Conservation (phyloP, 2,113 vertebrate genomes). For the Scomber japonicus region DNA sequence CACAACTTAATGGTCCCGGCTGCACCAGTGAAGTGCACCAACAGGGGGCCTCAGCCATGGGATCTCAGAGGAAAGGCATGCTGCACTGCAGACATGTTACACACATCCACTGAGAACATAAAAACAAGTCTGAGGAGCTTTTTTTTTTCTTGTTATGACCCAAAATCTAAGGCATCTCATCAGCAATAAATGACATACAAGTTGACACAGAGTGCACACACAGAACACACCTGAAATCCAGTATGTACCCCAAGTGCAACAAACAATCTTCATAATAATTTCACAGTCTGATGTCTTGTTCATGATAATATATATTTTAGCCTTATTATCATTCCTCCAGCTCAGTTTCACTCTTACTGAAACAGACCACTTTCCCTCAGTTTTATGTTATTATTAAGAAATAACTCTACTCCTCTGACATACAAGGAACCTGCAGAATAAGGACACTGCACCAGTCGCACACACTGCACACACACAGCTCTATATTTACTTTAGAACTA, state of each 20-base stretch:
- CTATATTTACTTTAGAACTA: slow-evolving; percentile 36
- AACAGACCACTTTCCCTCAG: slow-evolving; percentile 28
- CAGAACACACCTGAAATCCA: not conserved
- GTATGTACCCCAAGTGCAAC: not conserved
- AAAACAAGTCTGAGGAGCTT: slow-evolving; percentile 28
- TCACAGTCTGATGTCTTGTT: not conserved
- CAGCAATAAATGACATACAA: not conserved
- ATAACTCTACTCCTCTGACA: slow-evolving; percentile 36
- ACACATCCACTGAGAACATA: slow-evolving; percentile 40
- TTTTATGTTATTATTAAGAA: slow-evolving; percentile 20
- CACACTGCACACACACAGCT: not conserved
- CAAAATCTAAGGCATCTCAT: slow-evolving; percentile 5
- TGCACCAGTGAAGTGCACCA: slow-evolving; percentile 58
- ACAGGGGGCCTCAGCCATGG: slow-evolving; percentile 63
- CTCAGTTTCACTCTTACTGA: slow-evolving; percentile 32
- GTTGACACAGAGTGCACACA: not conserved
- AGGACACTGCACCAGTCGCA: slow-evolving; percentile 49
- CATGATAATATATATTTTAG: slow-evolving; percentile 8
- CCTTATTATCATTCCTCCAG: slow-evolving; percentile 39
- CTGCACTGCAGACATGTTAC: slow-evolving; percentile 54
- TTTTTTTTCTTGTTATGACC: not conserved
- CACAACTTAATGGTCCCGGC: slow-evolving; percentile 55
- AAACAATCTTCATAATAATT: slow-evolving; percentile 26
- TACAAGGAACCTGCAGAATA: slow-evolving; percentile 33
- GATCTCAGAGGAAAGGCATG: slow-evolving; percentile 2